These are phyloP conservation scores for Ameiurus melas DNA, from an alignment of 2,113 vertebrate genomes.

Conservation along the genomic window DNA sequence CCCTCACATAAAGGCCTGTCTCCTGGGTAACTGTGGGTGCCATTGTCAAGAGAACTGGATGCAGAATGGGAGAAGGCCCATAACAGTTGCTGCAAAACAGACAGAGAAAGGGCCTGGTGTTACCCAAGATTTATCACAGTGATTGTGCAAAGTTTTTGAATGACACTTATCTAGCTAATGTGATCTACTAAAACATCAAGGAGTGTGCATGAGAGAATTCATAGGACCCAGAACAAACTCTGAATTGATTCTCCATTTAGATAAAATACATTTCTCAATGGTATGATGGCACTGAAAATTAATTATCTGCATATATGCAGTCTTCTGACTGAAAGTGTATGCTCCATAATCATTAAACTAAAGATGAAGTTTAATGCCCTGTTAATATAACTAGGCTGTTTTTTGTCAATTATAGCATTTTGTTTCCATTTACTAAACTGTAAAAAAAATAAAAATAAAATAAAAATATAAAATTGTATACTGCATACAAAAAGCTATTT, in stretches of 20 bases:
- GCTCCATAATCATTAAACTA: background rate
- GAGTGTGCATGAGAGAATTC: background rate
- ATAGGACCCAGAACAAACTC: background rate
- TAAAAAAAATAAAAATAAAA: background rate
- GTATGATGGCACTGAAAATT: background rate
- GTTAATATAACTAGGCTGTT: background rate
- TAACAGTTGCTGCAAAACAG: conserved; percentile 45
- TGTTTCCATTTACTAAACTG: background rate
- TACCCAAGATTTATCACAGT: conserved; percentile 65
- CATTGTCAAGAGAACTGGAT: conserved; percentile 63
- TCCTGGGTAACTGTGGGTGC: conserved; percentile 66
- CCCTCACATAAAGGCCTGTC: conserved; percentile 65
- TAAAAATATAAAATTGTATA: background rate
- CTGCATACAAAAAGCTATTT: background rate
- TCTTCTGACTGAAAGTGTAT: background rate
- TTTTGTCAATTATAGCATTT: background rate
- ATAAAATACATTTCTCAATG: background rate
- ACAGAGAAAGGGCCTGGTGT: conserved; percentile 47
- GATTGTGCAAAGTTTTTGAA: conserved; percentile 58
- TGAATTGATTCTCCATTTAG: background rate
- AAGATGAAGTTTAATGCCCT: background rate
- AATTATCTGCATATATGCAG: background rate
- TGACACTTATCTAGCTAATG: conserved; percentile 47
- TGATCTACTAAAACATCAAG: conserved; percentile 36
- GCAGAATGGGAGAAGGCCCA: conserved; percentile 50